phyloP scores from a whole-genome alignment of 2,113 vertebrate species.

The Gambusia holbrooki region DNA sequence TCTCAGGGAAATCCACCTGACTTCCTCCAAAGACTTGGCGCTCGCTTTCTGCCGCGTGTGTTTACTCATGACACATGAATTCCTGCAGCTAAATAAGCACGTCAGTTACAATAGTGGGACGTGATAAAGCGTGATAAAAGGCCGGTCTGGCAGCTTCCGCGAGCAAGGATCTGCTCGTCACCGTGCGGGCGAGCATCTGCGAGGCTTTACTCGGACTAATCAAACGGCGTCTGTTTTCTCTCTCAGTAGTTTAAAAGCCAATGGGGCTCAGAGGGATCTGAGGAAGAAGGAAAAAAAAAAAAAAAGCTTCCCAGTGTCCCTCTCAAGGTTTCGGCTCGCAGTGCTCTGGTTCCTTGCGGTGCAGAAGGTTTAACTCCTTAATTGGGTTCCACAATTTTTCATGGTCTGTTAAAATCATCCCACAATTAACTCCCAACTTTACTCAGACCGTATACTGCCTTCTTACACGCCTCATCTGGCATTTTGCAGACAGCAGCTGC shows the following conservation, averaged over 20 bases:
- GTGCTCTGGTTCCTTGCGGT: slow-evolving; percentile 28
- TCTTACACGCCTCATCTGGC: background rate
- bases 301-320: slow-evolving; percentile 45
- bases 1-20: slow-evolving; percentile 71
- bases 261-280: slow-evolving; percentile 35
- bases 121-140: background rate
- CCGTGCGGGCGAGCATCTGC: slow-evolving; percentile 4
- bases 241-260: slow-evolving; percentile 50
- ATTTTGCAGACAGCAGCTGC: slow-evolving; percentile 71
- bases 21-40: slow-evolving; percentile 1
- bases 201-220: slow-evolving; percentile 48
- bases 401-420: slow-evolving; percentile 53
- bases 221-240: slow-evolving; percentile 55
- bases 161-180: slow-evolving; percentile 16
- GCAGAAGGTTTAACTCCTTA: slow-evolving; percentile 37
- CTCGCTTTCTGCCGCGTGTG: background rate
- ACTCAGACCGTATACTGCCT: slow-evolving; percentile 28
- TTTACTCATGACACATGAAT: background rate
- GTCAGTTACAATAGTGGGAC: background rate
- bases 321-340: slow-evolving; percentile 39
- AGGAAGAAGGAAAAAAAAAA: background rate
- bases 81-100: slow-evolving; percentile 7
- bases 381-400: slow-evolving; percentile 38
- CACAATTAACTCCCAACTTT: slow-evolving; percentile 47
- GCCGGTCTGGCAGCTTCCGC: background rate